Evolutionary conservation across 1,140 invertebrate species (phyloP), one percentile per base, ranked within the genome.

Genomic region (Trichonephila clavata): DNA sequence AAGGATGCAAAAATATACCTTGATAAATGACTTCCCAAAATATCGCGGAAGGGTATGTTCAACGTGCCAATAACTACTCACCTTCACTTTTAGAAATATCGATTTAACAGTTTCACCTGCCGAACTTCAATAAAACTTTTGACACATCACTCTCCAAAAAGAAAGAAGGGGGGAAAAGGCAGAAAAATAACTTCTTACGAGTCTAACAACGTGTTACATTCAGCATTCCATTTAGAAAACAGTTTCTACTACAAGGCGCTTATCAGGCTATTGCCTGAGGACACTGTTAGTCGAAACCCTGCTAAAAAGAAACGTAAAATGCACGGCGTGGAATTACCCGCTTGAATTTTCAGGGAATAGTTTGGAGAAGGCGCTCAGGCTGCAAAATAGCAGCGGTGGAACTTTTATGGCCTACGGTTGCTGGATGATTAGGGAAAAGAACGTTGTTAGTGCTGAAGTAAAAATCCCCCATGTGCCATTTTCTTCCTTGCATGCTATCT

Each of bases 71-170:
- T 77, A 68, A 68, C n/a, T 24, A 68, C 24, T 68, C 65, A 27
- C 71, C 71, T 27, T 77, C 21, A 77, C 65, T 77, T 77, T 18
- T 39, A 27, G 71, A 32, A 24, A 27, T 77, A 77, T 77, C 71
- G 71, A 77, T 77, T 77, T 77, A 77, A 77, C 71, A 77, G 71
- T 77, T 77, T 77, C 71, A 77, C 71, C 71, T 77, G 71, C 71
- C 71, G 71, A 77, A 77, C 71, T 77, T 77, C 71, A 32, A 77
- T 77, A 77, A 77, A 77, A 77, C 71, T 77, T 77, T 77, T 77
- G 71, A 77, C 71, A 77, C 71, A 27, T 77, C 71, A 77, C 24
- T 27, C 32, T 32, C 14, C 18, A 39, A 77, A 13, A 21, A 32
- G 27, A 32, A 77, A 18, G 18, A n/a, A 77, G 13, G 65, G 24